Base-by-base conservation (phyloP, 1,140 invertebrate genomes). In the Hydropsyche tenuis region DNA sequence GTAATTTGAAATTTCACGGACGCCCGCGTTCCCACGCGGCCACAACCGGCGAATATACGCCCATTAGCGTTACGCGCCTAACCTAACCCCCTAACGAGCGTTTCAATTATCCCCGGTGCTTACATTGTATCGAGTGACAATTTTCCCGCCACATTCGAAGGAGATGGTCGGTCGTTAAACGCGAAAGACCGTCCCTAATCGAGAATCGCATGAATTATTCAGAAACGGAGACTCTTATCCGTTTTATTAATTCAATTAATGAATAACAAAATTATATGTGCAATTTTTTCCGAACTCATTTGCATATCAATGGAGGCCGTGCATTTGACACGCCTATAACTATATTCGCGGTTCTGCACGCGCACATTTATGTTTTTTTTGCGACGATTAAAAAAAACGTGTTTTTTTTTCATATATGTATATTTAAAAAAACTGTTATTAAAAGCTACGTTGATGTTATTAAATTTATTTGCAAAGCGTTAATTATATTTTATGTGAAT, bases 1-100 rank as follows among this genome's bases (percentile, higher is more conserved):
- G 56, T 60, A 60, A 60, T 60, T 60, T 60, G 20, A 60, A 60
- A 60, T 60, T 60, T 60, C 56, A 60, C 56, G 56, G 56, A 60
- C 56, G 14, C 45, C 18, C 23, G 4, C 18, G 12, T 60, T 60
- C 56, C 56, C 56, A 60, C 56, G 56, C 20, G 23, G 30, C 18
- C 48, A 14, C 7, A 53, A 53, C 14, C 14, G 18, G n/a, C 48
- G 48, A 53, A 18, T 53, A 53, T 20, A 53, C 16, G 48, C 16
- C 48, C 48, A 53, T 20, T 53, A 25, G 30, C 30, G 30, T 37
- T 37, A 37, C 30, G 30, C 30, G 30, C 30, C 30, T 37, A 37
- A 9, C 9, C 30, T 37, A n/a, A n/a, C n/a, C n/a, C n/a, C n/a
- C 30, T 37, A 37, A 37, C 30, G 30, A 37, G 30, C 30, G 9